phyloP scores from a whole-genome alignment of 2,113 vertebrate genomes.

The Scalopus aquaticus region DNA sequence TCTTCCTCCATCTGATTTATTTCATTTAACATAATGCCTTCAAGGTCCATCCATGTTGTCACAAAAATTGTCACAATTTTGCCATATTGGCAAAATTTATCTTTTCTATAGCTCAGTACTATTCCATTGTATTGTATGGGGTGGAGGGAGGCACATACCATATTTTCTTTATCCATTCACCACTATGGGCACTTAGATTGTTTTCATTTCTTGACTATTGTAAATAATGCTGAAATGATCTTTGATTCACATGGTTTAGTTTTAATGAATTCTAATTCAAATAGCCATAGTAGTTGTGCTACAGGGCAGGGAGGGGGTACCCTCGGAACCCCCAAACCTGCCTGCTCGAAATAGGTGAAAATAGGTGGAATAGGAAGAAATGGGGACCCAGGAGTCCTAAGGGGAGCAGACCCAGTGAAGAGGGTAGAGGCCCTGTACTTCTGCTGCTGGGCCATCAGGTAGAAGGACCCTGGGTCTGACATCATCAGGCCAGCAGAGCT shows the following conservation, averaged over 20 bases:
- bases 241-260: not conserved
- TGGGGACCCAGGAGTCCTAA: not conserved
- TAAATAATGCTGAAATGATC: not conserved
- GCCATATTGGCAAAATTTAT: no score
- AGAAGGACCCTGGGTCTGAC: not conserved
- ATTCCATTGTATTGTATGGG: not conserved
- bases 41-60: not conserved
- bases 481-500: not conserved
- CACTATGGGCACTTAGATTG: not conserved
- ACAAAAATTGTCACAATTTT: not conserved
- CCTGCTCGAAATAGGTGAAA: no score
- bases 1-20: not conserved
- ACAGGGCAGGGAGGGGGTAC: no score
- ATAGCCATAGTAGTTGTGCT: not conserved
- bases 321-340: no score
- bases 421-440: not conserved
- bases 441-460: not conserved
- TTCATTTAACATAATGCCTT: not conserved
- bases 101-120: not conserved
- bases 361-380: no score
- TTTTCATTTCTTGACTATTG: not conserved
- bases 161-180: not conserved
- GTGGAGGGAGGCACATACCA: not conserved
- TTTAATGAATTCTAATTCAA: not conserved
- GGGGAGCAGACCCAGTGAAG: not conserved